Conservation (phyloP, 2,797 vertebrate species). For the Sparus aurata region DNA sequence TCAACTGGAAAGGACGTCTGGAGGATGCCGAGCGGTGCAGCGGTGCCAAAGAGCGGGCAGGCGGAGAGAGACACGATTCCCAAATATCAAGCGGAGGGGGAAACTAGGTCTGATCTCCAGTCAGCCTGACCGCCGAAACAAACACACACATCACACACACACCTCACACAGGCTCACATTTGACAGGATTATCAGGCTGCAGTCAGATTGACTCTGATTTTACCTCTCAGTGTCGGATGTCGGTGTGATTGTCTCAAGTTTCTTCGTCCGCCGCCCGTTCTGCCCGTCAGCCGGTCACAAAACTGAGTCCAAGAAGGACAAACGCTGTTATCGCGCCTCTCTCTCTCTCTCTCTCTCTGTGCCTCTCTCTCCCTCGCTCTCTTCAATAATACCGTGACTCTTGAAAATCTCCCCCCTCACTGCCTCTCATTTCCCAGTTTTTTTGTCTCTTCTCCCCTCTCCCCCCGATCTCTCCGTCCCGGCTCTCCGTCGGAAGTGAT, state of each 20-base stretch:
- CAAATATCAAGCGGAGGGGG: conserved; percentile 50
- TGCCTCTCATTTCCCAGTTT: conserved; percentile 32
- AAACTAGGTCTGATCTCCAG: conserved; percentile 64
- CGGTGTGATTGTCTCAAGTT: conserved; percentile 71
- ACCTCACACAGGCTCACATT: conserved; percentile 13
- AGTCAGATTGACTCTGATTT: conserved; percentile 29
- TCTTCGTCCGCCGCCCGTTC: conserved; percentile 59
- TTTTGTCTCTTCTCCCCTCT: conserved; percentile 27
- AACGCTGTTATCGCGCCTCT: conserved; percentile 67
- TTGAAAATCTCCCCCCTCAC: conserved; percentile 63
- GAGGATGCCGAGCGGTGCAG: conserved; percentile 27
- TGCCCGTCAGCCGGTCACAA: conserved; percentile 74
- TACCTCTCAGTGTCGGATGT: conserved; percentile 74
- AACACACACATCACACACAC: conserved; percentile 1
- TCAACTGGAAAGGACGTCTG: not conserved
- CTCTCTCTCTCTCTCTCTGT: conserved; percentile 33
- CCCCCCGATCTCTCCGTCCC: conserved; percentile 47
- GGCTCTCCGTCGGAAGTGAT: conserved; percentile 53
- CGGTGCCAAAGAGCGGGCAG: conserved; percentile 52
- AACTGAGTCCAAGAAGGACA: conserved; percentile 81
- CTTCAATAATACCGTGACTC: conserved; percentile 63
- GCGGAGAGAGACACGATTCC: conserved; percentile 43
- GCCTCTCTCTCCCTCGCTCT: conserved; percentile 17
- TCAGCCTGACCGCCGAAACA: conserved; percentile 44
- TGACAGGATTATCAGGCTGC: not conserved